phyloP scores from a whole-genome alignment of 2,797 vertebrate genomes.

The Gadopsis bispinosus region DNA sequence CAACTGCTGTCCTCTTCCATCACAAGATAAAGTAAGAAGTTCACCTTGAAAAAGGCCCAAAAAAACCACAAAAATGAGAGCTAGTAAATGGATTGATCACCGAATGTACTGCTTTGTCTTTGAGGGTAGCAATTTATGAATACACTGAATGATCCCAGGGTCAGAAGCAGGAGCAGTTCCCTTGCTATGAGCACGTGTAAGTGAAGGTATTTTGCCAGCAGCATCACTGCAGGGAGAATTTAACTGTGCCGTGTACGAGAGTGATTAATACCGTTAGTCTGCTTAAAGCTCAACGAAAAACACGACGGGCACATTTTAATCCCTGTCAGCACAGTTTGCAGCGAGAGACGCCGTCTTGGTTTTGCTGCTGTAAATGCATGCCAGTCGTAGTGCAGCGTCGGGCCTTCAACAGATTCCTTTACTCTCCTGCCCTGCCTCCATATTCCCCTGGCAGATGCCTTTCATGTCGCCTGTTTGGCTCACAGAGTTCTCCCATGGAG shows the following conservation, averaged over 20 bases:
- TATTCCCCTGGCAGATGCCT: conserved; percentile 9
- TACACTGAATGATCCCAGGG: neutral
- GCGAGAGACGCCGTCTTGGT: conserved; percentile 10
- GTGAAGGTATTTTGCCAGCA: neutral
- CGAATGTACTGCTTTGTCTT: neutral
- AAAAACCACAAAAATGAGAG: neutral
- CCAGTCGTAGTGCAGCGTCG: neutral
- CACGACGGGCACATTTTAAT: conserved; percentile 28
- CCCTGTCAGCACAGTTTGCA: neutral
- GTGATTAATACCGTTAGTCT: neutral
- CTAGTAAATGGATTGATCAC: neutral
- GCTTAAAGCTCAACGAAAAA: conserved; percentile 8
- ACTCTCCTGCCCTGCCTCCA: neutral
- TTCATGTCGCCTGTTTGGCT: conserved; percentile 25
- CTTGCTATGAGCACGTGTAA: too few relatives aligned
- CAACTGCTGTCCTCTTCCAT: neutral
- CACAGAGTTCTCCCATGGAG: neutral
- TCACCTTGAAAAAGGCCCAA: neutral
- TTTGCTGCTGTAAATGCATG: neutral
- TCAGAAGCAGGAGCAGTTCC: neutral
- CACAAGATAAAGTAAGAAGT: neutral
- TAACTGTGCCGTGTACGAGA: too few relatives aligned
- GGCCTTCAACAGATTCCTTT: neutral
- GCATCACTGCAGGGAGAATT: neutral
- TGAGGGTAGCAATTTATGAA: neutral